Evolutionary conservation across 1,140 invertebrate genomes (phyloP).

Genomic region (Caenorhabditis remanei): DNA sequence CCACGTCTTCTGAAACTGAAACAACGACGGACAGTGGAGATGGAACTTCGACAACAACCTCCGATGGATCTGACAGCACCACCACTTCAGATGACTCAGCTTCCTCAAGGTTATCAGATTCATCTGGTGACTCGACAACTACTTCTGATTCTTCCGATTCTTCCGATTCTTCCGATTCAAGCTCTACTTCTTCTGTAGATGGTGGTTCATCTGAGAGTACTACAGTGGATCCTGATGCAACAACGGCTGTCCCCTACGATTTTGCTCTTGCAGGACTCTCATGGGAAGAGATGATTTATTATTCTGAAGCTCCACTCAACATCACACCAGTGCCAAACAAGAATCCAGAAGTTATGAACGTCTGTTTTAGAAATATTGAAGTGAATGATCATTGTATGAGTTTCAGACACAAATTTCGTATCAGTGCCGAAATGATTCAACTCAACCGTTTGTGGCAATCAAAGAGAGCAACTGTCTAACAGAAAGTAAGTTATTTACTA

Average conservation of each 20-base stretch:
- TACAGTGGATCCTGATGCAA: not conserved
- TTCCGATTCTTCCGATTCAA: not conserved
- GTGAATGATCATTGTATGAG: not conserved
- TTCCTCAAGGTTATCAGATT: not conserved
- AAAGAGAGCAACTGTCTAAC: conserved; percentile 42
- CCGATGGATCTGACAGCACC: too few species aligned
- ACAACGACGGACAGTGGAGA: too few species aligned
- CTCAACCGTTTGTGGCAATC: not conserved
- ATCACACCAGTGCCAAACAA: conserved; percentile 24
- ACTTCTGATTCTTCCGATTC: not conserved
- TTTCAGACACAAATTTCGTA: not conserved
- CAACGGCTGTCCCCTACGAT: not conserved
- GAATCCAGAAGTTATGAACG: not conserved
- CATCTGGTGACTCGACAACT: not conserved
- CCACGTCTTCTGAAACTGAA: not conserved
- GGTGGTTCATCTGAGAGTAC: not conserved
- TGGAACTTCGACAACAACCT: not conserved
- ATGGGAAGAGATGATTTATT: not conserved
- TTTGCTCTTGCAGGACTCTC: not conserved
- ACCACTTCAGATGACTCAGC: not conserved
- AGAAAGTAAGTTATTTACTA: not conserved
- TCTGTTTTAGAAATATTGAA: not conserved
- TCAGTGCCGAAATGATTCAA: conserved; percentile 18
- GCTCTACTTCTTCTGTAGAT: not conserved
- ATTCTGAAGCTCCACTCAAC: not conserved